Conservation (phyloP, 2,888 invertebrate species). For the Ormyrus pomaceus region DNA sequence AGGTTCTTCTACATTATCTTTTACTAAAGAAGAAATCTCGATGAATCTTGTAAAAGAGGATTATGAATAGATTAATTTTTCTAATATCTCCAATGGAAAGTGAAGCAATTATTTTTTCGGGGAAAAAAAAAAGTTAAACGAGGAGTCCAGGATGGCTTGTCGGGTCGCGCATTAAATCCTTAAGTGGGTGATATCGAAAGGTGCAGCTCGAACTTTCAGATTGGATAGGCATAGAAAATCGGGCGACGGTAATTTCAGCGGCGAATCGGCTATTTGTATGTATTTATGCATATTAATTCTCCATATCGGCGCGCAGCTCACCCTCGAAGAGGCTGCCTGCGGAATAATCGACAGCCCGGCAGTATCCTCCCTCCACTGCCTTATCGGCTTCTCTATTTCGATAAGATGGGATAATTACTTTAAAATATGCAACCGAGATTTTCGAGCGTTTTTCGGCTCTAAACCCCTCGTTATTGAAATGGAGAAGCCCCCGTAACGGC, state of each 20-base stretch:
- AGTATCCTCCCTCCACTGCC: neutral
- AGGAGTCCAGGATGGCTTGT: too few species aligned
- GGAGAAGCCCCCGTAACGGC: too few species aligned
- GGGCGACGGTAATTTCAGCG: slow-evolving; percentile 34
- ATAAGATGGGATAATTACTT: slow-evolving; percentile 21
- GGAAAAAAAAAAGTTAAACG: too few species aligned
- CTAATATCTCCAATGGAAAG: too few species aligned
- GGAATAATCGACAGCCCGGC: slow-evolving; percentile 47
- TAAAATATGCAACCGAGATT: neutral
- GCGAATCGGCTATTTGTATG: slow-evolving; percentile 53
- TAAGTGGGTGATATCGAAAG: slow-evolving; percentile 33
- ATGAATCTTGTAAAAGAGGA: too few species aligned
- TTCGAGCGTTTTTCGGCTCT: neutral
- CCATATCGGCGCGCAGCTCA: slow-evolving; percentile 12
- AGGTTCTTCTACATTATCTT: too few species aligned
- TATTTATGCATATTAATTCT: slow-evolving; percentile 58
- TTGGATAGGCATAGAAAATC: slow-evolving; percentile 2
- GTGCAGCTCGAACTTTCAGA: slow-evolving; percentile 13
- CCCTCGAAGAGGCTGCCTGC: slow-evolving; percentile 37
- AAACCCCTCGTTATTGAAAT: too few species aligned
- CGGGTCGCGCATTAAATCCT: slow-evolving; percentile 29
- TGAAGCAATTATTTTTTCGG: too few species aligned
- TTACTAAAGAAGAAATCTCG: too few species aligned
- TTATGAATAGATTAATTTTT: too few species aligned
- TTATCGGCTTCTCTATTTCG: slow-evolving; percentile 1